Conservation (phyloP, 1,140 invertebrate genomes). For the Anastrepha obliqua region DNA sequence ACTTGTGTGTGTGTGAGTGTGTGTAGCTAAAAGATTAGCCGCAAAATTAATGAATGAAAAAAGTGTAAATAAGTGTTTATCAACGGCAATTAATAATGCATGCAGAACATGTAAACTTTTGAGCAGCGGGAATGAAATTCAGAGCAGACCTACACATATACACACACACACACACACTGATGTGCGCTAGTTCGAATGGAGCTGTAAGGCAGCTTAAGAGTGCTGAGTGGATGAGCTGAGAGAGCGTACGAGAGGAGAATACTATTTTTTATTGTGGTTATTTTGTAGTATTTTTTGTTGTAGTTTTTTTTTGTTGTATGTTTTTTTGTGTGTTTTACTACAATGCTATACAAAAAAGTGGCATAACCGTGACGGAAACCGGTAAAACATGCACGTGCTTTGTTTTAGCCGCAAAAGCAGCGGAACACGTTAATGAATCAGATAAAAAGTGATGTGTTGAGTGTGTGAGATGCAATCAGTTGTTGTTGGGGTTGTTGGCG, state of each 20-base stretch:
- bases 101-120: neutral
- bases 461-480: neutral
- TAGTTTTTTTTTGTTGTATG: no score
- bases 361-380: slow-evolving; percentile 12
- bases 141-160: neutral
- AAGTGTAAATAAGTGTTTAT: slow-evolving; percentile 1
- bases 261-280: no score
- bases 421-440: slow-evolving; percentile 7
- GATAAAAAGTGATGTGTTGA: neutral
- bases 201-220: neutral
- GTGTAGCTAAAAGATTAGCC: neutral
- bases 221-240: no score
- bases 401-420: slow-evolving; percentile 27
- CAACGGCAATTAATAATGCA: neutral
- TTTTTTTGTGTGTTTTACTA: no score
- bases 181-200: neutral
- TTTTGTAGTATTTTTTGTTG: no score
- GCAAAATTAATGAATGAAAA: neutral
- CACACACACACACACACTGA: neutral
- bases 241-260: no score
- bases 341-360: neutral
- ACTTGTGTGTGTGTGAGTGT: no score
- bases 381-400: slow-evolving; percentile 44
- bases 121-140: neutral
- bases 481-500: neutral